Percentiles rank a stretch among this genome's conserved stretches.
phyloP scores from a whole-genome alignment of 2,113 vertebrate genomes.

The Crotophaga sulcirostris region DNA sequence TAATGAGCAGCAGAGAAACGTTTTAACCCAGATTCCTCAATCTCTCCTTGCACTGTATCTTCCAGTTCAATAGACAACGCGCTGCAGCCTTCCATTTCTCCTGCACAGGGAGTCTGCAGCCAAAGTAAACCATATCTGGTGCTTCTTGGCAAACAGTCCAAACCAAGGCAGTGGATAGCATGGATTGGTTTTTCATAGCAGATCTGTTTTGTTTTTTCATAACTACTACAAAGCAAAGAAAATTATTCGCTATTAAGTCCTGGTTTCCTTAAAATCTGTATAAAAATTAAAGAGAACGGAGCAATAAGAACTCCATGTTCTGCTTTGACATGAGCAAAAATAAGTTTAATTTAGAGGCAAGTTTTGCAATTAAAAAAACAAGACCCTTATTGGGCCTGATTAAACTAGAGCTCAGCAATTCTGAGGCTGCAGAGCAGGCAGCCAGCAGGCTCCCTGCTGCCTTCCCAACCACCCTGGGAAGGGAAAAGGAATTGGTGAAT shows the following conservation, averaged over 20 bases:
- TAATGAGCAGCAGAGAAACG: background rate
- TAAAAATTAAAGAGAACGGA: background rate
- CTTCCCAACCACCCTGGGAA: background rate
- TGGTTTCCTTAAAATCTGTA: background rate
- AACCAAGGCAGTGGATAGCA: background rate
- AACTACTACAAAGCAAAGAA: background rate
- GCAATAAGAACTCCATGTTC: background rate
- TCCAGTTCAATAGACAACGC: background rate
- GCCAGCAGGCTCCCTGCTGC: conserved; percentile 10
- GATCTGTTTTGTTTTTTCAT: background rate
- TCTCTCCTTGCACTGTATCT: background rate
- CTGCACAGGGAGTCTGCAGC: background rate
- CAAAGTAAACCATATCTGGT: background rate
- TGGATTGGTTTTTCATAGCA: background rate
- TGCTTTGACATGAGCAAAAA: background rate
- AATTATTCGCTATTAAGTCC: background rate
- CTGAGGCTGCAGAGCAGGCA: background rate
- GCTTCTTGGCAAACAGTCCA: background rate
- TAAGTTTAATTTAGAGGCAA: background rate
- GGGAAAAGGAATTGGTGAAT: background rate
- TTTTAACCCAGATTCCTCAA: background rate
- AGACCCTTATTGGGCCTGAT: background rate
- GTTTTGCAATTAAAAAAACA: background rate
- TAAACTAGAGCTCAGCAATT: conserved; percentile 29
- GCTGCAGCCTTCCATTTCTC: background rate